Evolutionary conservation across 2,888 invertebrate species (phyloP).

Genomic region (Iselma pallidipennis): DNA sequence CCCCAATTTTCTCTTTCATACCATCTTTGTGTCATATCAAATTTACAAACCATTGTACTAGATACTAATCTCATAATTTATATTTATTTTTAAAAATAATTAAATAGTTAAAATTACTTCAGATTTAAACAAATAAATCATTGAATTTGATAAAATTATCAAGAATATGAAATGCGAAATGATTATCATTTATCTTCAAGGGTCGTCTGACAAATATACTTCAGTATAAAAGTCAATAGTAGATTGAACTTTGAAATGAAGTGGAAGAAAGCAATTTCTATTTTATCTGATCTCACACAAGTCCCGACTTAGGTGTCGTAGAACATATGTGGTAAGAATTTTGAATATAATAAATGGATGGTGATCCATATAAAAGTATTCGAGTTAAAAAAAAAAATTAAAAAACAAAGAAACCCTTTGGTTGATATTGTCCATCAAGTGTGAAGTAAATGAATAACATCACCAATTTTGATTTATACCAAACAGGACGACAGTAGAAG

Average conservation of each 20-base stretch:
- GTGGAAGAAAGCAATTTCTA: constrained; percentile 10
- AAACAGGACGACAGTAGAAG: neutral
- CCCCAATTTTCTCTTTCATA: too few relatives aligned
- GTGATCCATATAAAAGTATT: neutral
- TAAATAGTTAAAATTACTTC: neutral
- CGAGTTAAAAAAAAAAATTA: neutral
- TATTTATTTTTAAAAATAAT: too few relatives aligned
- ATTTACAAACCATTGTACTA: too few relatives aligned
- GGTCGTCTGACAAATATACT: constrained; percentile 1
- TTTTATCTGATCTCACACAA: constrained; percentile 2
- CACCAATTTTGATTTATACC: neutral
- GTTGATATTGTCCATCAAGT: neutral
- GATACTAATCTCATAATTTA: too few relatives aligned
- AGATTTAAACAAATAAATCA: neutral
- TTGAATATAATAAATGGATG: neutral
- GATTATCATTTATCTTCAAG: constrained; percentile 2
- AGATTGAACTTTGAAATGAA: constrained; percentile 4
- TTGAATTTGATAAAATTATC: neutral
- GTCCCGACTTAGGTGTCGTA: neutral
- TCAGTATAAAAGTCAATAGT: constrained; percentile 5
- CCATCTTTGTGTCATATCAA: too few relatives aligned
- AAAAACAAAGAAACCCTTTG: neutral
- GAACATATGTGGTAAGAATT: neutral
- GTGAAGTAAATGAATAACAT: neutral
- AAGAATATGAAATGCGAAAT: neutral